These are phyloP conservation scores for Donacobius atricapilla DNA, from an alignment of 2,113 vertebrate genomes.

Conservation along the genomic window DNA sequence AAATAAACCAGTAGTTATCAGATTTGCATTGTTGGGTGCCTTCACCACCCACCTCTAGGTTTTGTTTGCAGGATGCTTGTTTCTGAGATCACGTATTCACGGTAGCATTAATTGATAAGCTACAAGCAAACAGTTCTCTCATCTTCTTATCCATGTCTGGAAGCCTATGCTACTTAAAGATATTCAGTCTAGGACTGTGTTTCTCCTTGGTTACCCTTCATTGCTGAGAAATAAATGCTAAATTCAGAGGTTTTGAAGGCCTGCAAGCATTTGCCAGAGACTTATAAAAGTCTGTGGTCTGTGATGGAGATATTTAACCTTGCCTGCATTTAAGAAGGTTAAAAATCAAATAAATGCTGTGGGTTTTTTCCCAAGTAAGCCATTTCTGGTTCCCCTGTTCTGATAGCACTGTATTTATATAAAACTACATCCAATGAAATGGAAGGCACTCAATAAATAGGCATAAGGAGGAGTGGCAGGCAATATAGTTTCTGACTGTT, in stretches of 20 bases:
- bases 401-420: background rate
- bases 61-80: background rate
- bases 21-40: background rate
- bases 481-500: background rate
- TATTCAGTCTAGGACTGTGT: background rate
- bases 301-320: background rate
- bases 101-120: background rate
- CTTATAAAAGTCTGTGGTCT: background rate
- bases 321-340: background rate
- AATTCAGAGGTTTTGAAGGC: constrained; percentile 9
- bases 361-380: background rate
- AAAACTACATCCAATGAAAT: background rate
- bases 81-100: background rate
- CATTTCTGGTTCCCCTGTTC: background rate
- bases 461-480: background rate
- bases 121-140: background rate
- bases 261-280: background rate
- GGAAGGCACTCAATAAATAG: background rate
- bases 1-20: background rate
- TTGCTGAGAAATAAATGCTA: background rate
- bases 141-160: background rate
- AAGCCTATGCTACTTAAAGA: background rate
- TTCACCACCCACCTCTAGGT: background rate
- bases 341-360: background rate
- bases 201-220: constrained; percentile 8